A percentile compares a stretch with the other conserved stretches of the same genome.
These are phyloP conservation scores for Eulithis testata DNA, from an alignment of 2,888 invertebrate species.

Conservation along the genomic window DNA sequence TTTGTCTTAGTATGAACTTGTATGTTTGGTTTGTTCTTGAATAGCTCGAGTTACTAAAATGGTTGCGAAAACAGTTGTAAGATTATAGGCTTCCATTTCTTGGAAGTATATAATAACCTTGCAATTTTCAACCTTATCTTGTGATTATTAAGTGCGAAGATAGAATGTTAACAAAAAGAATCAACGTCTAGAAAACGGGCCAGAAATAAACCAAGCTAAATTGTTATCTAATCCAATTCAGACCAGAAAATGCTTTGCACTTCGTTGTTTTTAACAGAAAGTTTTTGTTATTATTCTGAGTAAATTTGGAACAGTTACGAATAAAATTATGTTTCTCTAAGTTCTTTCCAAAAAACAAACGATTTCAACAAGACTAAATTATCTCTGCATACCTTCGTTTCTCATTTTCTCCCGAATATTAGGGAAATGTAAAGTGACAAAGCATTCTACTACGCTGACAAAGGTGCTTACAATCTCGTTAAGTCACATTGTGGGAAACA, in stretches of 20 bases:
- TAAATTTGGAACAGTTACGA: too few species aligned
- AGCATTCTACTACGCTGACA: constrained; percentile 34
- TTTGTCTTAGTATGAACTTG: background rate
- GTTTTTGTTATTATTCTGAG: too few species aligned
- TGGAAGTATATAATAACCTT: too few species aligned
- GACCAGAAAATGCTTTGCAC: background rate
- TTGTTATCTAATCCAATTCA: background rate
- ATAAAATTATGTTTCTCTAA: background rate
- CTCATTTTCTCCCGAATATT: constrained; percentile 25
- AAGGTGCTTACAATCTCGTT: constrained; percentile 39
- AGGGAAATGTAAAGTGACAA: constrained; percentile 35
- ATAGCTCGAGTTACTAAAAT: too few species aligned
- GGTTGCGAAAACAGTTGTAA: too few species aligned
- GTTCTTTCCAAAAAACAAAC: background rate
- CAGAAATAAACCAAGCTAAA: too few species aligned
- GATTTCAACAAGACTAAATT: constrained; percentile 22
- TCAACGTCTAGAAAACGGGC: too few species aligned
- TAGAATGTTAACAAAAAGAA: too few species aligned
- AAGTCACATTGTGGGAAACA: constrained; percentile 34
- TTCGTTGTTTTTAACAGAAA: too few species aligned
- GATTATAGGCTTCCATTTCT: too few species aligned
- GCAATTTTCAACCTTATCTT: too few species aligned
- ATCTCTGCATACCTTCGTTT: constrained; percentile 27
- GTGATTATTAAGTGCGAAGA: too few species aligned
- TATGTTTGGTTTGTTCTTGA: background rate